phyloP scores from a whole-genome alignment of 1,140 invertebrate species.

The Zophobas atratus region DNA sequence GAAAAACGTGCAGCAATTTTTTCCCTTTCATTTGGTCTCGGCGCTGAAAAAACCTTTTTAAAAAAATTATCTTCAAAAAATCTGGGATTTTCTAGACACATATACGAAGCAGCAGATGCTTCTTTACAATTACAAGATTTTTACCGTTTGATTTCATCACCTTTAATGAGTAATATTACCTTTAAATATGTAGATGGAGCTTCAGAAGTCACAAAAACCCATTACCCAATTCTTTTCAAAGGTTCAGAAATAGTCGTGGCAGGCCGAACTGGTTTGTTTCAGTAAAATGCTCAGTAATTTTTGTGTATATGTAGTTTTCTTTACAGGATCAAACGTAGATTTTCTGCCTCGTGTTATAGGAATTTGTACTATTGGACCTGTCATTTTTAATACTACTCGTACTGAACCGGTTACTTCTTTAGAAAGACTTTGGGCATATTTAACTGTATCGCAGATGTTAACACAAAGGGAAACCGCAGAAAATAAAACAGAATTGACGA shows the following conservation, averaged over 20 bases:
- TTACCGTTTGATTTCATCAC: conserved; percentile 79
- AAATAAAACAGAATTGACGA: conserved; percentile 55
- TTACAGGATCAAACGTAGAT: background rate
- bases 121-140: conserved; percentile 78
- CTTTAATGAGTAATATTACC: conserved; percentile 76
- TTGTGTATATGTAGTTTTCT: background rate
- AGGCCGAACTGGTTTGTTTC: conserved; percentile 65
- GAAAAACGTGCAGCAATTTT: conserved; percentile 70
- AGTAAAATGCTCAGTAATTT: background rate
- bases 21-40: conserved; percentile 78
- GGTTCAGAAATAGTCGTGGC: conserved; percentile 75
- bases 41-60: conserved; percentile 77
- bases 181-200: conserved; percentile 75
- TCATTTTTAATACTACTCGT: conserved; percentile 11
- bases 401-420: conserved; percentile 62
- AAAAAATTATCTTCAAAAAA: conserved; percentile 76
- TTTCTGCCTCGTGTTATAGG: background rate
- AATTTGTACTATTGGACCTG: background rate
- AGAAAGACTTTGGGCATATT: conserved; percentile 78
- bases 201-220: conserved; percentile 69
- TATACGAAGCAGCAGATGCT: conserved; percentile 80
- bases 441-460: conserved; percentile 76
- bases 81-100: conserved; percentile 78
- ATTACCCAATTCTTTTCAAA: conserved; percentile 72
- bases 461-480: conserved; percentile 68